Base-by-base conservation (phyloP, 2,797 vertebrate species). In the Hozukius guyotensis region DNA sequence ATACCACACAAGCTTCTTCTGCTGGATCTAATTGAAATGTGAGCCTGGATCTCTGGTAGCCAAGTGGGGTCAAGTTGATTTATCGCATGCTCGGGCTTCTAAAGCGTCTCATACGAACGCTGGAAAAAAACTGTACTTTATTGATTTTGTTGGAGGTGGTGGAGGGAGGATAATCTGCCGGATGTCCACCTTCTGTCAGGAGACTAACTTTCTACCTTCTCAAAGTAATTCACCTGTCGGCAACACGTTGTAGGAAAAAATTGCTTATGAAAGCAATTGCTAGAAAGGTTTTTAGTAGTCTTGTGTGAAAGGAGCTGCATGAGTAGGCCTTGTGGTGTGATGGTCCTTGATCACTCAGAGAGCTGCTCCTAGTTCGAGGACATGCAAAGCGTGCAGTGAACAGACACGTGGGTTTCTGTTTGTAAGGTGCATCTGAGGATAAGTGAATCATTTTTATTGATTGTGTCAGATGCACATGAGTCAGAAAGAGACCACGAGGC, bases 1-100 rank as follows among this genome's bases (percentile, higher is more conserved):
- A 14, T 22, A n/a, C 18, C 36, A 64, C 38, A 61, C 27, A 22
- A n/a, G 59, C 36, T 69, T 67, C 24, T 53, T 46, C 60, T 29
- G n/a, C 20, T 14, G 16, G 52, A 69, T 72, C 31, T 49, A 14
- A 75, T 24, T 55, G 25, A 79, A 74, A 64, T 31, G 38, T 80
- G 53, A 6, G 11, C 5, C n/a, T 38, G 59, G 63, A 52, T 77
- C 52, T 71, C 11, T 34, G 4, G 12, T 10, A 31, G 68, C 20
- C 60, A 46, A 31, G 34, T 71, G 55, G 22, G 59, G 42, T 84
- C 59, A 72, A 74, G 67, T 71, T 80, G 42, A 75, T 77, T 74
- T 46, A 77, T 31, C 4, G 27, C 3, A 1, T 20, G 25, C 6
- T 71, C 12, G 3, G 38, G 61, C 63, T 46, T 46, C 16, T 46